phyloP scores from a whole-genome alignment of 2,888 invertebrate species.

The Latrodectus elegans region DNA sequence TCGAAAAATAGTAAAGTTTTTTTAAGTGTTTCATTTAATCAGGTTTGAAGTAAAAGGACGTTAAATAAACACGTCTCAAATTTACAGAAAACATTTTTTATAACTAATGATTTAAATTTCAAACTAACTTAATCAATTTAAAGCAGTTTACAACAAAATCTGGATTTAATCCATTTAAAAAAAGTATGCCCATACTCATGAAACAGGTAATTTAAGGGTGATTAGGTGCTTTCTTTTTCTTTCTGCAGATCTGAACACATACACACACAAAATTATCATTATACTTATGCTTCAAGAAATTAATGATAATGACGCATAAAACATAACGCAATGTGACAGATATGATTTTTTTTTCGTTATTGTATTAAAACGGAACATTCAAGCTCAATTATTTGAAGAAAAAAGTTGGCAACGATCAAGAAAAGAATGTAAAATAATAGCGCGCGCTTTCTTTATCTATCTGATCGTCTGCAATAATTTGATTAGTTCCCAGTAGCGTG shows the following conservation, averaged over 20 bases:
- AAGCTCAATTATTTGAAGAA: background rate
- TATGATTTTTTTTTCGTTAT: background rate
- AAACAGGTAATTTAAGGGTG: background rate
- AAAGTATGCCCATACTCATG: background rate
- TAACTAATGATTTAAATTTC: too few relatives aligned
- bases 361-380: background rate
- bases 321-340: constrained; percentile 14
- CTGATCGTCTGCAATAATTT: constrained; percentile 30
- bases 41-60: too few relatives aligned
- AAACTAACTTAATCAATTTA: too few relatives aligned
- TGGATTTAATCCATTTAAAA: background rate
- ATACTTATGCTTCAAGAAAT: background rate
- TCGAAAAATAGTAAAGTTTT: too few relatives aligned
- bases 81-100: too few relatives aligned
- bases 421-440: background rate
- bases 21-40: too few relatives aligned
- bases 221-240: background rate
- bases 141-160: too few relatives aligned
- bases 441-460: background rate
- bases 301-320: constrained; percentile 15
- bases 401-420: background rate
- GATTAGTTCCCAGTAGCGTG: constrained; percentile 23
- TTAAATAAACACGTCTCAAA: too few relatives aligned
- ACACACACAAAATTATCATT: constrained; percentile 3
- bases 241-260: background rate